These are phyloP conservation scores for Halictus ligatus DNA, from an alignment of 2,888 invertebrate genomes.

Conservation along the genomic window DNA sequence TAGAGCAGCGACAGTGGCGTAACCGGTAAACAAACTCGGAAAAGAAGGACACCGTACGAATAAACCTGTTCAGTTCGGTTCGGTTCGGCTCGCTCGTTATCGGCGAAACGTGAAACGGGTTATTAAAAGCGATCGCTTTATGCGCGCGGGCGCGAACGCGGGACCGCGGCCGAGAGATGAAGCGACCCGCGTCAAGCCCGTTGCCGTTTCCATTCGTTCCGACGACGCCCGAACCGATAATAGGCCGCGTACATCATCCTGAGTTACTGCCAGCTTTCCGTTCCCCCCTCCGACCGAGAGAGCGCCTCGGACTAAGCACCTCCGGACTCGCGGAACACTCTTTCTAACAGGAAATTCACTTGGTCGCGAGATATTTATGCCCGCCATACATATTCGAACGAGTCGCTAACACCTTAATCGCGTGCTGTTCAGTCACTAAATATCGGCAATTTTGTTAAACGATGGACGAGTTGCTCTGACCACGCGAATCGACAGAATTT, in stretches of 20 bases:
- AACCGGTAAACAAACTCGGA: constrained; percentile 62
- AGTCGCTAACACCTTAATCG: constrained; percentile 1
- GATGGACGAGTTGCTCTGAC: background rate
- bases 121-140: constrained; percentile 58
- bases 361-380: background rate
- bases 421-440: background rate
- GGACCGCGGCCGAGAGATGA: constrained; percentile 10
- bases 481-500: background rate
- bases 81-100: constrained; percentile 47
- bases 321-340: background rate
- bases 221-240: background rate
- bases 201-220: constrained; percentile 16
- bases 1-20: constrained; percentile 61
- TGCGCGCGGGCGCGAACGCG: background rate
- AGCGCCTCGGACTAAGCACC: background rate
- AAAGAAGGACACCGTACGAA: constrained; percentile 58
- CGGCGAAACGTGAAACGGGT: constrained; percentile 56
- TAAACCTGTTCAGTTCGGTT: constrained; percentile 55
- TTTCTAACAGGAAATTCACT: background rate
- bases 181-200: constrained; percentile 8
- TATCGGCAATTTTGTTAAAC: background rate
- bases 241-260: background rate
- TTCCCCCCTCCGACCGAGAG: background rate
- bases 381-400: background rate
- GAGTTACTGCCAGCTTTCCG: background rate